Conservation (phyloP, 1,140 invertebrate species). For the Cherax destructor region DNA sequence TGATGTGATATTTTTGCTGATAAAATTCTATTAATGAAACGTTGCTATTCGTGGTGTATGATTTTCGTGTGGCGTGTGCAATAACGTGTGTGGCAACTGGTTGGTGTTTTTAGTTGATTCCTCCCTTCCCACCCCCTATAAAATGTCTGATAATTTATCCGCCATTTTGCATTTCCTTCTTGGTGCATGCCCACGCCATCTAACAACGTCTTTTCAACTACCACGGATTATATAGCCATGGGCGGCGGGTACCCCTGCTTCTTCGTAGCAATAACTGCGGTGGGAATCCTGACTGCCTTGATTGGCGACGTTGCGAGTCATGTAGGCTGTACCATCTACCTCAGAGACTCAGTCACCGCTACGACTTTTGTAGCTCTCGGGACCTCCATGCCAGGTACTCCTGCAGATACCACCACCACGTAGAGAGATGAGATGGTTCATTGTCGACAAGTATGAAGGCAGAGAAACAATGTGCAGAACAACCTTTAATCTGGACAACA, state of each 20-base stretch:
- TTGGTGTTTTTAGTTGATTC: background rate
- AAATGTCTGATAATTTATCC: background rate
- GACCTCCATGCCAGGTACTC: constrained; percentile 80
- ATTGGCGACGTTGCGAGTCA: constrained; percentile 80
- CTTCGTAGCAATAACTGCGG: constrained; percentile 78
- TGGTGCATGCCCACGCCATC: background rate
- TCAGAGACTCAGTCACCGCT: constrained; percentile 81
- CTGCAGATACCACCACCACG: too few species aligned
- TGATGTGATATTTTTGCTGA: background rate
- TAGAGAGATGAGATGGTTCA: background rate
- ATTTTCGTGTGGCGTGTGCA: background rate
- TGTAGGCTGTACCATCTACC: constrained; percentile 81
- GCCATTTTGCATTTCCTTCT: background rate
- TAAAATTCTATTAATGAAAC: background rate
- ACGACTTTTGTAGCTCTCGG: constrained; percentile 81
- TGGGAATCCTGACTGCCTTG: constrained; percentile 80
- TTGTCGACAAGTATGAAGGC: background rate
- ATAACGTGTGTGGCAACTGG: background rate
- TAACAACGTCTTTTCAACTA: background rate
- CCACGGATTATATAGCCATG: background rate
- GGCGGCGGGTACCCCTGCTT: constrained; percentile 81
- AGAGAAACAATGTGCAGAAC: too few species aligned
- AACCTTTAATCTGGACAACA: too few species aligned
- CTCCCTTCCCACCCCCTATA: background rate
- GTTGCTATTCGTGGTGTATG: background rate